Evolutionary conservation across 2,888 invertebrate species (phyloP).

Genomic region (Neria commutata): DNA sequence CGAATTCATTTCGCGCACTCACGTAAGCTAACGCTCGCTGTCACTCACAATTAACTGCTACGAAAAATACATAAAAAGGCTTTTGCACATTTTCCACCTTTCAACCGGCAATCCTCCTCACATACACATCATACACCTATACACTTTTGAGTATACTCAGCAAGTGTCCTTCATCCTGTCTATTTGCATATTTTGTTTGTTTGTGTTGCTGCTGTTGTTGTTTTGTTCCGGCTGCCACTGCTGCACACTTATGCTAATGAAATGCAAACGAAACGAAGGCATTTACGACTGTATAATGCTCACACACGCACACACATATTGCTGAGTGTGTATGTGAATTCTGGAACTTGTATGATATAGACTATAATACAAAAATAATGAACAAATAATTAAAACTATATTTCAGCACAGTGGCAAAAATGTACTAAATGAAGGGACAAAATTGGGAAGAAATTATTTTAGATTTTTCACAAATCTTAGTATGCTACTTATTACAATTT

Average conservation of each 20-base stretch:
- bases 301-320: too few relatives aligned
- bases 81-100: constrained; percentile 25
- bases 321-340: constrained; percentile 18
- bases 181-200: constrained; percentile 45
- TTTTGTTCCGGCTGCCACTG: constrained; percentile 24
- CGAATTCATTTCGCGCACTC: neutral
- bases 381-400: constrained; percentile 7
- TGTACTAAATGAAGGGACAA: too few relatives aligned
- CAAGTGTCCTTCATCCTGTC: constrained; percentile 47
- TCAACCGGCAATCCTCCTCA: constrained; percentile 38
- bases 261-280: constrained; percentile 43
- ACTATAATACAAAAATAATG: constrained; percentile 1
- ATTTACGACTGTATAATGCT: constrained; percentile 18
- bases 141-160: constrained; percentile 36
- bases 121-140: too few relatives aligned
- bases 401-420: too few relatives aligned
- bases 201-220: constrained; percentile 29
- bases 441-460: too few relatives aligned
- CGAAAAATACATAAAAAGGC: constrained; percentile 45
- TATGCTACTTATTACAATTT: too few relatives aligned
- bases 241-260: constrained; percentile 48
- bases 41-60: constrained; percentile 49
- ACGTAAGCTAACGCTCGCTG: constrained; percentile 16
- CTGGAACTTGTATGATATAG: constrained; percentile 17
- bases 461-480: too few relatives aligned